Evolutionary conservation across 2,797 vertebrate species (phyloP).

Genomic region (Sebastes wilsoni): DNA sequence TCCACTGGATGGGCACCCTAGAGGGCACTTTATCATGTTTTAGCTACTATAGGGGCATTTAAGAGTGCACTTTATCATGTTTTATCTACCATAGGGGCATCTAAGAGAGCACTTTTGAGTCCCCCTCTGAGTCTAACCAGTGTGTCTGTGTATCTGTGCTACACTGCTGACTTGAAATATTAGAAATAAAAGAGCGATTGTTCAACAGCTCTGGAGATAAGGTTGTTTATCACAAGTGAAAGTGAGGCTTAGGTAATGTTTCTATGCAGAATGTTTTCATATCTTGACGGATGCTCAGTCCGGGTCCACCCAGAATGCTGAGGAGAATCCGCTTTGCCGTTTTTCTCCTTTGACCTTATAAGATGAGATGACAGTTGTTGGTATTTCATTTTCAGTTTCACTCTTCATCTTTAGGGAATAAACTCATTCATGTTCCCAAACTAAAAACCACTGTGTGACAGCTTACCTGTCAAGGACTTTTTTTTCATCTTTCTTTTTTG

Average conservation of each 20-base stretch:
- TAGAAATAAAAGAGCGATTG: not conserved
- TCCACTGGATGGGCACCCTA: no score
- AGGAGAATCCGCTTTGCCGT: slow-evolving; percentile 44
- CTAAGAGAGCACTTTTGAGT: not conserved
- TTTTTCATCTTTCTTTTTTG: not conserved
- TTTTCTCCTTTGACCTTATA: slow-evolving; percentile 28
- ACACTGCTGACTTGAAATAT: not conserved
- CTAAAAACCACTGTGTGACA: slow-evolving; percentile 33
- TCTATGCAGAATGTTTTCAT: slow-evolving; percentile 10
- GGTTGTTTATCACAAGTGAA: not conserved
- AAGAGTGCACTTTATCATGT: no score
- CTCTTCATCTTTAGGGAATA: slow-evolving; percentile 8
- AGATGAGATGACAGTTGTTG: slow-evolving; percentile 31
- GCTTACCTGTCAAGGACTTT: slow-evolving; percentile 31
- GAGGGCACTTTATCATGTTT: no score
- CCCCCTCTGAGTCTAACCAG: not conserved
- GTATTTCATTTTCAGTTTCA: slow-evolving; percentile 34
- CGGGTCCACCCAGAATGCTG: slow-evolving; percentile 27
- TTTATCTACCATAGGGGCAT: not conserved
- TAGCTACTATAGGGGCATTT: no score
- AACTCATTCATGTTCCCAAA: slow-evolving; percentile 43
- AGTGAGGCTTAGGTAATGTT: not conserved
- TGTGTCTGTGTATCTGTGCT: not conserved
- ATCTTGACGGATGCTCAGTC: not conserved
- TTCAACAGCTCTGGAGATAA: not conserved